phyloP scores from a whole-genome alignment of 2,797 vertebrate species.

The Spea hammondii region DNA sequence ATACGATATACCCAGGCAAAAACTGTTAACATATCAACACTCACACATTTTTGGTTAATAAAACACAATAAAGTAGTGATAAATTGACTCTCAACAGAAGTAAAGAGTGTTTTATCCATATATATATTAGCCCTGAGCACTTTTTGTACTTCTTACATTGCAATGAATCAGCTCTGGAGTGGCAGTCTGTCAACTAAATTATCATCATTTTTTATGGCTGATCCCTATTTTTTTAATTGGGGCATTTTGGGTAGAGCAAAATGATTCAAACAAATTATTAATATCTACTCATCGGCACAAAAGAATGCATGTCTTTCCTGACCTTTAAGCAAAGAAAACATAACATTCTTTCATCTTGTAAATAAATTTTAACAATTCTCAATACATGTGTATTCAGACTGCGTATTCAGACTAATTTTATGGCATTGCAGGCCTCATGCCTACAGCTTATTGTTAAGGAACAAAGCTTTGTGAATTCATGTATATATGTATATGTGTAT shows the following conservation, averaged over 20 bases:
- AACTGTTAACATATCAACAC: neutral
- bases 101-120: conserved; percentile 34
- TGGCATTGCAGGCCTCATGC: too few relatives aligned
- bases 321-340: neutral
- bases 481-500: too few relatives aligned
- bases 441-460: too few relatives aligned
- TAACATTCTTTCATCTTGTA: too few relatives aligned
- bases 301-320: neutral
- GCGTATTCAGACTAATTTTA: too few relatives aligned
- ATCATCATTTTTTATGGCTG: conserved; percentile 32
- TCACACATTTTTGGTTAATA: neutral
- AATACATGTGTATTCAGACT: neutral
- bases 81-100: conserved; percentile 34
- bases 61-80: conserved; percentile 1
- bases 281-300: conserved; percentile 1
- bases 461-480: too few relatives aligned
- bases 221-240: conserved; percentile 49
- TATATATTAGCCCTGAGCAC: conserved; percentile 39
- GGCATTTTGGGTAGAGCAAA: conserved; percentile 34
- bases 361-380: neutral
- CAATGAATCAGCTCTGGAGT: conserved; percentile 43
- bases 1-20: too few relatives aligned
- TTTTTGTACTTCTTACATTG: conserved; percentile 42
- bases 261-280: conserved; percentile 6
- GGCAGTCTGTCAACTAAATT: conserved; percentile 48